Base-by-base conservation (phyloP, 2,113 vertebrate species). In the Balaeniceps rex region DNA sequence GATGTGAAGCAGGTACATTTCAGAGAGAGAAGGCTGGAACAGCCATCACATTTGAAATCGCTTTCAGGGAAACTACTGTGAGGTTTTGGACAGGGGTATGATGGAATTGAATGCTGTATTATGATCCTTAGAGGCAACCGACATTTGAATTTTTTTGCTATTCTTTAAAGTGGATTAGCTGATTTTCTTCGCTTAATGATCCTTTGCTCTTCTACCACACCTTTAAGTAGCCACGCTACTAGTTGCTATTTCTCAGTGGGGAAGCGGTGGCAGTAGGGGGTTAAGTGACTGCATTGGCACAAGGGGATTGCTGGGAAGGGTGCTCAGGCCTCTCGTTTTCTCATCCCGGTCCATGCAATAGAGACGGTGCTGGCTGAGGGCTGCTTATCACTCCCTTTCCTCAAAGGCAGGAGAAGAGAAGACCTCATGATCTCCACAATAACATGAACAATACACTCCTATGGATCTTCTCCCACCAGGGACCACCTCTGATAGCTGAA, bases 1-100 rank as follows among this genome's bases (percentile, higher is more conserved):
- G 26, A 88, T 61, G 26, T 65, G 86, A 49, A 72, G 58, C 79
- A 89, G 90, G 91, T 96, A 47, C 79, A 79, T 95, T 95, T 81
- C 61, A 47, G 83, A 65, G 60, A 65, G 65, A 83, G 87, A 57
- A 78, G 34, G 86, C 84, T 91, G 83, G 47, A 85, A 66, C 83
- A 79, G 58, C 44, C 83, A 63, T 54, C 72, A 10, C 22, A 14
- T 93, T 74, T 89, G 52, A 78, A 58, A 75, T 65, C 29, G 29
- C 21, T 72, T 93, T 46, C n/a, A 77, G 24, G 28, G 57, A 95
- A 61, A 82, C 19, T 8, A 29, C 38, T 33, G 0, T 74, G 61
- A 72, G 54, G 60, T 74, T 51, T 64, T 80, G 29, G 76, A 76
- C 66, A 85, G 79, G 74, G n/a, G 7, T 26, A 49, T 44, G 82